Conservation (phyloP, 2,888 invertebrate species). For the Torymus aiolomorphi region DNA sequence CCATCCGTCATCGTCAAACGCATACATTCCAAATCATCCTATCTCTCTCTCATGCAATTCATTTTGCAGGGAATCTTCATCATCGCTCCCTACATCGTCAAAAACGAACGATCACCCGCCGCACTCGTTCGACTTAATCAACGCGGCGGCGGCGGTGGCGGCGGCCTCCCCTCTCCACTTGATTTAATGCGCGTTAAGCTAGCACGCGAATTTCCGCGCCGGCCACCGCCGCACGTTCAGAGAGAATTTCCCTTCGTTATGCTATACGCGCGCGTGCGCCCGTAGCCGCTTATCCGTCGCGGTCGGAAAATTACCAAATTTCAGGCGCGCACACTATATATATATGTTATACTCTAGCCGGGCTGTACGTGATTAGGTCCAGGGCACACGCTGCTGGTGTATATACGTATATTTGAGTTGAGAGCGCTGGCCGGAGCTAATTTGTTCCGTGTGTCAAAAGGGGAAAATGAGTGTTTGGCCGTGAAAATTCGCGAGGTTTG, state of each 20-base stretch:
- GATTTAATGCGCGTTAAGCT: conserved; percentile 47
- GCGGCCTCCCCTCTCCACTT: conserved; percentile 16
- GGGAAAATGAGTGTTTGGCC: neutral
- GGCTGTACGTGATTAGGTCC: neutral
- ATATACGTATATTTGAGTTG: conserved; percentile 30
- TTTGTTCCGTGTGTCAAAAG: conserved; percentile 30
- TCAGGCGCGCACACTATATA: conserved; percentile 4
- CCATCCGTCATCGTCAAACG: conserved; percentile 40
- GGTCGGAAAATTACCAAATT: conserved; percentile 53
- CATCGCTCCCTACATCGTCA: neutral
- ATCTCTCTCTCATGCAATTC: neutral
- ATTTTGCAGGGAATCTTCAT: conserved; percentile 29
- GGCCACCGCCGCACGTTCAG: neutral
- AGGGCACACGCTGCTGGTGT: neutral
- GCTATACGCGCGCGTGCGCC: neutral
- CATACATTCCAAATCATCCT: too few relatives aligned
- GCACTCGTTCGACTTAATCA: conserved; percentile 39
- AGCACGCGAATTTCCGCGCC: conserved; percentile 33
- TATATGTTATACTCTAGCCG: too few relatives aligned
- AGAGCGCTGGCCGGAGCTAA: conserved; percentile 14
- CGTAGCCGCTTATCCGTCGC: conserved; percentile 39
- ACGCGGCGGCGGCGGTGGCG: conserved; percentile 10
- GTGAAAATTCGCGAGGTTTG: neutral
- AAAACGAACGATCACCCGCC: too few relatives aligned
- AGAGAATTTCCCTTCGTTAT: conserved; percentile 47